Evolutionary conservation across 2,888 invertebrate genomes (phyloP).

Genomic region (Orthonychiurus folsomi): DNA sequence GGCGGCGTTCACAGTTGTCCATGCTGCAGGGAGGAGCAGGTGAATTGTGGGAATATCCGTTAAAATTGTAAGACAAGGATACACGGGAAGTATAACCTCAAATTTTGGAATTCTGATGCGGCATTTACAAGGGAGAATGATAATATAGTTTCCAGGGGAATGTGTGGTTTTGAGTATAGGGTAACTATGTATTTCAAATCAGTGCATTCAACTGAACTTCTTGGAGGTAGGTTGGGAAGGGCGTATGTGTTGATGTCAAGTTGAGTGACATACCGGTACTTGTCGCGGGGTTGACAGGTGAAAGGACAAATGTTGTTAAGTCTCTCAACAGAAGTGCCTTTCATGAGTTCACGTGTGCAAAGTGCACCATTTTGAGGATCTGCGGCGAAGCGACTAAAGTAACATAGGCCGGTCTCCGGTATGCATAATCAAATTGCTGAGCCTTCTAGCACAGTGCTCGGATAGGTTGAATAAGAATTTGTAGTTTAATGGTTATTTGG

Average conservation of each 20-base stretch:
- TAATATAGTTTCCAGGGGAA: neutral
- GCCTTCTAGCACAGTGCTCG: neutral
- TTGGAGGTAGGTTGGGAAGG: neutral
- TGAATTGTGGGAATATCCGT: neutral
- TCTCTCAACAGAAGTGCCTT: neutral
- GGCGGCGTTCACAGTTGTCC: neutral
- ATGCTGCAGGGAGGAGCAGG: neutral
- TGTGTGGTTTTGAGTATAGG: neutral
- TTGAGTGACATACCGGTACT: neutral
- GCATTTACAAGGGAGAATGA: neutral
- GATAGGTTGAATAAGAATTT: neutral
- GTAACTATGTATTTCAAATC: neutral
- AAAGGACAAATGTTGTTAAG: neutral
- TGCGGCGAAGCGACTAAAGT: neutral
- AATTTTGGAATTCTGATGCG: neutral
- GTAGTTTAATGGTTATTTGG: neutral
- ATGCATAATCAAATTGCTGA: neutral
- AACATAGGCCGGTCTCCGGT: neutral
- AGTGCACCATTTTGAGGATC: neutral
- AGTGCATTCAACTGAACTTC: neutral
- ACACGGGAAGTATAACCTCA: neutral
- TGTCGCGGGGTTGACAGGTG: neutral
- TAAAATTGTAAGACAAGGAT: neutral
- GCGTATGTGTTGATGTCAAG: neutral
- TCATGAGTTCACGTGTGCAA: neutral